Evolutionary conservation across 1,140 invertebrate genomes (phyloP).

Genomic region (Coptotermes formosanus): DNA sequence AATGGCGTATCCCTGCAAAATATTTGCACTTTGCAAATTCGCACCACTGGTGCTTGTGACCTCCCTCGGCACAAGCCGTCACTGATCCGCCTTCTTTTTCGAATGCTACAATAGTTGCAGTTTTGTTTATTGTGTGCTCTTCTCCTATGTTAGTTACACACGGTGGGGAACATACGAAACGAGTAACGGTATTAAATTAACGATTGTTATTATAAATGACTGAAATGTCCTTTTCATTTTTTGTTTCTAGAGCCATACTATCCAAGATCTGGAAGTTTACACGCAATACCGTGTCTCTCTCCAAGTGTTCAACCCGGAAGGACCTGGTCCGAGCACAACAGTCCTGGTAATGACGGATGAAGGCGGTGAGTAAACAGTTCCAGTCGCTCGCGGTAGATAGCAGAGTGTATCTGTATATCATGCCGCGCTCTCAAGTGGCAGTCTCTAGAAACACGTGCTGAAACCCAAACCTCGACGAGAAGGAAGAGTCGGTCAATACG

Average conservation of each 20-base stretch:
- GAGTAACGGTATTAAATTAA: no score
- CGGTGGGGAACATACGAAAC: no score
- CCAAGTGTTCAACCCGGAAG: slow-evolving; percentile 75
- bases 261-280: slow-evolving; percentile 67
- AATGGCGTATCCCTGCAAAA: no score
- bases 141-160: no score
- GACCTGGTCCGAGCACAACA: slow-evolving; percentile 66
- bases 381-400: not conserved
- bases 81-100: no score
- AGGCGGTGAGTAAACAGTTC: slow-evolving; percentile 63
- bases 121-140: no score
- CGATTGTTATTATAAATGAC: not conserved
- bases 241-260: slow-evolving; percentile 66
- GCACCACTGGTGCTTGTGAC: no score
- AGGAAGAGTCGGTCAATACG: not conserved
- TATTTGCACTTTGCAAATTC: no score
- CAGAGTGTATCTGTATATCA: not conserved
- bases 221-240: slow-evolving; percentile 40
- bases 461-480: not conserved
- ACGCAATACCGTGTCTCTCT: slow-evolving; percentile 74
- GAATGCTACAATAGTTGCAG: no score
- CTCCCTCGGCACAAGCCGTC: no score
- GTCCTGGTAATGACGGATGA: slow-evolving; percentile 77
- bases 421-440: not conserved
- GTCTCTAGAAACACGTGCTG: not conserved